Percentiles rank a stretch among this genome's conserved stretches.
phyloP scores from a whole-genome alignment of 2,797 vertebrate species.

The Lates japonicus region DNA sequence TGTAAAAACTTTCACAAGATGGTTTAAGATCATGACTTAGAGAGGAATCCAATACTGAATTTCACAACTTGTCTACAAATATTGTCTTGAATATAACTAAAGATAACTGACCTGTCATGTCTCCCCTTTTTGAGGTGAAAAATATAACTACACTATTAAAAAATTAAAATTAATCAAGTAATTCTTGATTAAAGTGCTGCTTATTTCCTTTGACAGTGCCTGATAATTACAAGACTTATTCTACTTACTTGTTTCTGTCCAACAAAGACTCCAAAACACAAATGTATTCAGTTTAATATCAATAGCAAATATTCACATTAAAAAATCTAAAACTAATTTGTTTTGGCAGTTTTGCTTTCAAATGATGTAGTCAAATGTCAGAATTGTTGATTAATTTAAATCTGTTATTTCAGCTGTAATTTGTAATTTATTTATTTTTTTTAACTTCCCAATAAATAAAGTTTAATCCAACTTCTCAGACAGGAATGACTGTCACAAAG shows the following conservation, averaged over 20 bases:
- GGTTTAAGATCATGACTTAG: background rate
- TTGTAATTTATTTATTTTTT: background rate
- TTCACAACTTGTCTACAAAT: background rate
- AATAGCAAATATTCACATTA: background rate
- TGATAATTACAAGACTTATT: too few relatives aligned
- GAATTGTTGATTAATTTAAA: too few relatives aligned
- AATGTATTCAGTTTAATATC: background rate
- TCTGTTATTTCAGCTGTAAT: background rate
- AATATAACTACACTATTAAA: too few relatives aligned
- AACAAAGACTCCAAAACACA: background rate
- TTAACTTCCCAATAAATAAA: background rate
- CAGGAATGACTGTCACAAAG: background rate
- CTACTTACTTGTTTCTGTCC: background rate
- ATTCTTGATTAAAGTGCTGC: background rate
- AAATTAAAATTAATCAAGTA: background rate
- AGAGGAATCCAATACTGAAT: background rate
- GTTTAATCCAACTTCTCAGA: background rate
- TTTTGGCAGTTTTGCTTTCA: background rate
- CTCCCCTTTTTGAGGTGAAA: background rate
- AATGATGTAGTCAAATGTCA: too few relatives aligned
- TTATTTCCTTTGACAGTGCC: background rate
- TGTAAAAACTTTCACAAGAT: background rate
- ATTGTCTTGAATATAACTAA: background rate
- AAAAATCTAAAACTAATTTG: background rate
- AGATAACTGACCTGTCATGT: background rate